These are phyloP conservation scores for Champsocephalus gunnari DNA, from an alignment of 2,797 vertebrate species.

Conservation along the genomic window DNA sequence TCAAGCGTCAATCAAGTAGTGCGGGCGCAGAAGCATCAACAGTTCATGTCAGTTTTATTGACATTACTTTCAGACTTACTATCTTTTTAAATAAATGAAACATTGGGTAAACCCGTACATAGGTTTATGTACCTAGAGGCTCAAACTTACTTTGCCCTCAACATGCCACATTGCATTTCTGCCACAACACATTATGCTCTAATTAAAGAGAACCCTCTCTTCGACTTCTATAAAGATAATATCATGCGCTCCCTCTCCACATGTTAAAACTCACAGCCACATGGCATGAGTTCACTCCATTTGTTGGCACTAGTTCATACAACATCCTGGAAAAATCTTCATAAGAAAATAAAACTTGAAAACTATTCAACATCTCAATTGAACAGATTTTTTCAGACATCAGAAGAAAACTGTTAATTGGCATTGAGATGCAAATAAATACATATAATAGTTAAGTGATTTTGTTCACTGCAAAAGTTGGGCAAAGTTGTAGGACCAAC, in stretches of 20 bases:
- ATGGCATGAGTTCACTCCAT: background rate
- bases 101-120: background rate
- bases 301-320: slow-evolving; percentile 20
- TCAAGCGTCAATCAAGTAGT: background rate
- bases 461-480: accelerated
- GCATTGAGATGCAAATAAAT: background rate
- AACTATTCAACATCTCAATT: background rate
- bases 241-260: background rate
- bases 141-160: background rate
- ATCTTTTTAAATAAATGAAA: background rate
- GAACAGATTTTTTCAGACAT: background rate
- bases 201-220: slow-evolving; percentile 42
- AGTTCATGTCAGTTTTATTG: background rate
- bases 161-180: slow-evolving; percentile 17
- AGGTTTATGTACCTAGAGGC: too few species aligned
- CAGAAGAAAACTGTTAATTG: background rate
- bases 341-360: background rate
- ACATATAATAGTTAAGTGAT: background rate
- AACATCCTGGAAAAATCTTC: slow-evolving; percentile 16
- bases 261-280: slow-evolving; percentile 11
- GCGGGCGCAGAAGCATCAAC: background rate
- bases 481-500: background rate
- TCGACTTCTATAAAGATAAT: background rate
- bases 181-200: slow-evolving; percentile 10
- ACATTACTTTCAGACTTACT: slow-evolving; percentile 7